Evolutionary conservation across 2,888 invertebrate species (phyloP).

Genomic region (Dynastes grantii): DNA sequence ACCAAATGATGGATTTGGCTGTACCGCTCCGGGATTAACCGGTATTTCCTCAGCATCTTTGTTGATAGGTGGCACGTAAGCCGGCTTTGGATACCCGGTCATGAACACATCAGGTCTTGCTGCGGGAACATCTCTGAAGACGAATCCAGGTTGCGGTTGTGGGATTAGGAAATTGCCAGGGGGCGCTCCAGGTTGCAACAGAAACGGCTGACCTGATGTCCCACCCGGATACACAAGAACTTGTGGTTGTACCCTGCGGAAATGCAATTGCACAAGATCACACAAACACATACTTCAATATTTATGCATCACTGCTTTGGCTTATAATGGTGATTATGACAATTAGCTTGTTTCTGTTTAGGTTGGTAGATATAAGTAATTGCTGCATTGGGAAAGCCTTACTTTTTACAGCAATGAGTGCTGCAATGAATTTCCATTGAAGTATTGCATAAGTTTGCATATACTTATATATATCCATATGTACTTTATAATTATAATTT

Average conservation of each 20-base stretch:
- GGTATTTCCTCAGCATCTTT: slow-evolving; percentile 69
- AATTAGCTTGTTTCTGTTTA: neutral
- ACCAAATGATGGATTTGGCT: slow-evolving; percentile 57
- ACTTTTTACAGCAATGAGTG: too few species aligned
- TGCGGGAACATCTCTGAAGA: slow-evolving; percentile 53
- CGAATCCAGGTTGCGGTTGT: slow-evolving; percentile 60
- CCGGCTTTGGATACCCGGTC: slow-evolving; percentile 65
- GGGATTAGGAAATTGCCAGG: slow-evolving; percentile 65
- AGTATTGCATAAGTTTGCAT: too few species aligned
- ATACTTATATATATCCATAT: too few species aligned
- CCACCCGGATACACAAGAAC: slow-evolving; percentile 63
- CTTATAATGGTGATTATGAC: slow-evolving; percentile 10
- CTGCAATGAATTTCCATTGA: too few species aligned
- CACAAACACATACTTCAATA: neutral
- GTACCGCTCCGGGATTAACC: slow-evolving; percentile 64
- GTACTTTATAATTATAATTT: too few species aligned
- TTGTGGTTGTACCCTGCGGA: slow-evolving; percentile 65
- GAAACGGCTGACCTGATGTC: slow-evolving; percentile 65
- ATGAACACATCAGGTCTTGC: slow-evolving; percentile 60
- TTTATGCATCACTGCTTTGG: neutral
- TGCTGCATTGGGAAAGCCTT: neutral
- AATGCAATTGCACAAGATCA: slow-evolving; percentile 16
- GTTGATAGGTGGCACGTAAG: slow-evolving; percentile 67
- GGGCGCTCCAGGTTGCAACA: slow-evolving; percentile 62
- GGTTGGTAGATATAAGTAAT: neutral